Evolutionary conservation across 1,140 invertebrate species (phyloP).

Genomic region (Nylanderia fulva): DNA sequence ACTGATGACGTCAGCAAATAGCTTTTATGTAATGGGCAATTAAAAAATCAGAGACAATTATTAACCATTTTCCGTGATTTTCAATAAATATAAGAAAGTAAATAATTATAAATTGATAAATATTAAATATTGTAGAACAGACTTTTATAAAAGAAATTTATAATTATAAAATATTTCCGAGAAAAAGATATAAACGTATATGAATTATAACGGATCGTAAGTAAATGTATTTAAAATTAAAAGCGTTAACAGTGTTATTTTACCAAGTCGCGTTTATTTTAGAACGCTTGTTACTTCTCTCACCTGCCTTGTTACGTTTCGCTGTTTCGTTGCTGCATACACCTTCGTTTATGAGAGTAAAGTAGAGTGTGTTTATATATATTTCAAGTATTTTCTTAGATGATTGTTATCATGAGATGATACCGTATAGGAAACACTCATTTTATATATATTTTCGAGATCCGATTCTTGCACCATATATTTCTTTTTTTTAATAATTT

Average conservation of each 20-base stretch:
- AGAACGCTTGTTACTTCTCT: conserved; percentile 54
- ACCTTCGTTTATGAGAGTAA: not conserved
- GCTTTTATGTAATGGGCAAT: not conserved
- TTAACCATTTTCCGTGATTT: not conserved
- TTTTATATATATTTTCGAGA: not conserved
- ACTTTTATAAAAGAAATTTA: not conserved
- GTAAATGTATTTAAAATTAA: not conserved
- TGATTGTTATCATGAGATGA: conserved; percentile 23
- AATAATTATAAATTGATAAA: not conserved
- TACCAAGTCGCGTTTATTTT: not conserved
- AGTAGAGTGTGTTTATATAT: conserved; percentile 15
- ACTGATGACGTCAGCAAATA: not conserved
- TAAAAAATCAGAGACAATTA: not conserved
- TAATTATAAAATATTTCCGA: not conserved
- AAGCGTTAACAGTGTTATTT: not conserved
- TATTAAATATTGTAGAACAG: not conserved
- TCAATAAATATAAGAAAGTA: not conserved
- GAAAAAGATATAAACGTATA: not conserved
- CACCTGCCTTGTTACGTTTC: conserved; percentile 47
- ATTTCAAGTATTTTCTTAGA: conserved; percentile 10
- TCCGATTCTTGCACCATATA: not conserved
- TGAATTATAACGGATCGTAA: not conserved
- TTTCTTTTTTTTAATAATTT: not conserved
- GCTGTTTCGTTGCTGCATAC: not conserved
- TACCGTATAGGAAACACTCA: not conserved